phyloP scores from a whole-genome alignment of 2,113 vertebrate genomes.

The Rousettus leschenaultii region DNA sequence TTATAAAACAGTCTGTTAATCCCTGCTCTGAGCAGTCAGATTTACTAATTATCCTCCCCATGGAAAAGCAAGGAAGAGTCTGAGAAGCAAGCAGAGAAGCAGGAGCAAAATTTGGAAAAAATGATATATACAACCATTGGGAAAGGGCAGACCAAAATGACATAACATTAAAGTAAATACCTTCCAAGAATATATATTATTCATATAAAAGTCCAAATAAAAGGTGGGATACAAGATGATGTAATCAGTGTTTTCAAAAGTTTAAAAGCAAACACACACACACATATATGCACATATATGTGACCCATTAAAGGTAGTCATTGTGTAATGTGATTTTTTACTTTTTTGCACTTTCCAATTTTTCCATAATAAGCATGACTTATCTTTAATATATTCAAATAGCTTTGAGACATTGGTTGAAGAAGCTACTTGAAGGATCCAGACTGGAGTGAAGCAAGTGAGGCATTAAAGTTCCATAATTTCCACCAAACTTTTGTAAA shows the following conservation, averaged over 20 bases:
- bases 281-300: neutral
- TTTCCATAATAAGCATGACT: neutral
- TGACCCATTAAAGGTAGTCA: neutral
- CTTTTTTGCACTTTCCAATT: neutral
- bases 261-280: neutral
- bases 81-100: neutral
- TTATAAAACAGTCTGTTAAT: neutral
- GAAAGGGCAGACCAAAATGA: neutral
- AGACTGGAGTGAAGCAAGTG: neutral
- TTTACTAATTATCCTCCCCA: neutral
- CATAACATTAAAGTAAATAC: neutral
- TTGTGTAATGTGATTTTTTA: neutral
- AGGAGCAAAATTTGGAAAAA: neutral
- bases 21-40: neutral
- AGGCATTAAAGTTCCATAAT: neutral
- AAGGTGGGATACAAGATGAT: neutral
- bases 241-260: neutral
- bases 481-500: neutral
- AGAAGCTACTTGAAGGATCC: neutral
- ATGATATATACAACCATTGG: neutral
- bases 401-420: neutral
- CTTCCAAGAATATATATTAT: neutral
- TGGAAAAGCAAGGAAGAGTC: neutral
- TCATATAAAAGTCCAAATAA: neutral
- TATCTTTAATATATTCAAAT: neutral